Base-by-base conservation (phyloP, 2,113 vertebrate species). In the Tyto alba region DNA sequence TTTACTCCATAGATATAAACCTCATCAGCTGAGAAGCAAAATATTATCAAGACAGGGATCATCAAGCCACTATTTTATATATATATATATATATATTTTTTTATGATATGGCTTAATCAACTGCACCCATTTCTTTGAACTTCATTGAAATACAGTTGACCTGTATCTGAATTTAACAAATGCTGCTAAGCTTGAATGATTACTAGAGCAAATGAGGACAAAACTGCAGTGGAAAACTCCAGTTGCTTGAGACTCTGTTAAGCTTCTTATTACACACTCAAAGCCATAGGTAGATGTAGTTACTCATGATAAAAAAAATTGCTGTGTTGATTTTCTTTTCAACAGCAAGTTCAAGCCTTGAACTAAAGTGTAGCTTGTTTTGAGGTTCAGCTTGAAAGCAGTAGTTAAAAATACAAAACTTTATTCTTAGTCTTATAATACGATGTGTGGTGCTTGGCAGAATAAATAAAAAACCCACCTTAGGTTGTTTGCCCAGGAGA, bases 251-350 rank as follows among this genome's bases (percentile, higher is more conserved):
- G 43, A 80, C 38, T 62, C 84, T 84, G 25, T 55, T 78, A 74
- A 68, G 71, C 48, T 87, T 81, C 60, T 88, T 93, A 64, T 48
- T 88, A 64, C 36, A 50, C 48, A 81, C 75, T 88, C 34, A 72
- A 85, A 91, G 40, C 32, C 63, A 56, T 78, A 96, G 95, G 89
- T 89, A 94, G 64, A 74, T 90, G 45, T 48, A 78, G 77, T 83
- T 96, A 72, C 34, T 93, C 30, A 59, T 43, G 67, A 81, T 90
- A 90, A 85, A 91, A 74, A 88, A 94, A 95, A 88, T 85, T 36
- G 43, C 72, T 83, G 48, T 88, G 69, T 83, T 97, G 84, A 83
- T 92, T 93, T 96, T 81, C 85, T 81, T 94, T 95, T 92, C 90
- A 94, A 59, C 30, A 84, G 79, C 11, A 88, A 93, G 76, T 73